Conservation (phyloP, 2,888 invertebrate genomes). For the Meteorus colon region DNA sequence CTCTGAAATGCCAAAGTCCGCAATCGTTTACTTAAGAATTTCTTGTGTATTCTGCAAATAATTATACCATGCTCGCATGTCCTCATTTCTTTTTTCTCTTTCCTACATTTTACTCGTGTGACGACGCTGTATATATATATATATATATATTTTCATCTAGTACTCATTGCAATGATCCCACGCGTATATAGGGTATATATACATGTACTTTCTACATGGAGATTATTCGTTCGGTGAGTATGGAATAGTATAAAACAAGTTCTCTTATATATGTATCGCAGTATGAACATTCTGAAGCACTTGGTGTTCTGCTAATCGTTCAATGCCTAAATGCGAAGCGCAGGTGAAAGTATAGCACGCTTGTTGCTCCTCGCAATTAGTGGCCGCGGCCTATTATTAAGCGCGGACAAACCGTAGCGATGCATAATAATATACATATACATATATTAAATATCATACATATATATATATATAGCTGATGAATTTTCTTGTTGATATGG, state of each 20-base stretch:
- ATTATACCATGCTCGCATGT: slow-evolving; percentile 36
- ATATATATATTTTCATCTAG: background rate
- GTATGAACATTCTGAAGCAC: slow-evolving; percentile 17
- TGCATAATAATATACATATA: slow-evolving; percentile 29
- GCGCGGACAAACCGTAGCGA: slow-evolving; percentile 48
- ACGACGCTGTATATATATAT: background rate
- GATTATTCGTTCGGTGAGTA: slow-evolving; percentile 8
- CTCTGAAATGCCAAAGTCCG: slow-evolving; percentile 41
- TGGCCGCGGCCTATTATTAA: slow-evolving; percentile 49
- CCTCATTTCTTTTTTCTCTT: slow-evolving; percentile 14
- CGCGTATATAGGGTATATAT: slow-evolving; percentile 31
- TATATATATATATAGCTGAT: slow-evolving; percentile 24
- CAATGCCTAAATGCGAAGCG: slow-evolving; percentile 51
- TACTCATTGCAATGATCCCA: slow-evolving; percentile 37
- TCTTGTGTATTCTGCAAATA: slow-evolving; percentile 39
- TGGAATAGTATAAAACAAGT: background rate
- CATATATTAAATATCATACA: background rate
- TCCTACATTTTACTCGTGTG: background rate
- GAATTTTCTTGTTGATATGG: slow-evolving; percentile 36
- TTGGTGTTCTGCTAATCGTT: slow-evolving; percentile 42
- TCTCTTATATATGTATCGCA: background rate
- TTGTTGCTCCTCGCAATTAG: slow-evolving; percentile 53
- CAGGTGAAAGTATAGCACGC: slow-evolving; percentile 54
- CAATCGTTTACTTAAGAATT: slow-evolving; percentile 45
- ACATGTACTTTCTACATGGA: slow-evolving; percentile 11